Base-by-base conservation (phyloP, 2,797 vertebrate species). In the Rhadinocentrus ornatus region DNA sequence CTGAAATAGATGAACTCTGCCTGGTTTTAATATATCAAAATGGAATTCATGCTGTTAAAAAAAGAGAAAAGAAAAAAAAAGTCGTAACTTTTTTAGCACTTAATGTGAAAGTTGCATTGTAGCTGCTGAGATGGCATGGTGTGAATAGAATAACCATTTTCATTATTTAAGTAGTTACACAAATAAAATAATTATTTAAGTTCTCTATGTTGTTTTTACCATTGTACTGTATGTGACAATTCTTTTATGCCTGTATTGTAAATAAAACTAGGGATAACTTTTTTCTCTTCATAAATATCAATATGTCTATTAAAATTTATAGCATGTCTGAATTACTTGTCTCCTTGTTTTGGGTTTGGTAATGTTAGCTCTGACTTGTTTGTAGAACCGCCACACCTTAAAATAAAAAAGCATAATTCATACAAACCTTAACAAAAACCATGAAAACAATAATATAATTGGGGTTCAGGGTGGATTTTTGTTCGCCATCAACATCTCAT, bases 91-190 rank as follows among this genome's bases (percentile, higher is more conserved):
- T 86, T 52, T 95, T 95, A 95, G 95, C 94, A 95, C 95, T 95
- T 95, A 95, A 95, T 95, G 95, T 95, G 95, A 95, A 95, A 89
- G 86, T 93, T 95, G 93, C 93, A 94, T 94, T 94, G 91, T 94
- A 94, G 94, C 94, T 94, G 93, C 93, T 94, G 91, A 94, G 91
- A 93, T 82, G 86, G 89, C 89, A 86, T 92, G 92, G 90, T 95
- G 94, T 95, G 95, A 94, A 94, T 94, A 94, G 94, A 93, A 91
- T 95, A 94, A 95, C 92, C 93, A 89, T 90, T 93, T 93, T 92
- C 92, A 92, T 94, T 94, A 94, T 95, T 95, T 95, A 95, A 95
- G 93, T 95, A 95, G 94, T 93, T 94, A 94, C 85, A 91, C 93
- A 93, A 93, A 93, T 91, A 88, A 92, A 90, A 92, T 91, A 92